Evolutionary conservation across 2,113 vertebrate genomes (phyloP), one percentile per base, ranked within the genome.

Genomic region (Phalacrocorax brasilianus): DNA sequence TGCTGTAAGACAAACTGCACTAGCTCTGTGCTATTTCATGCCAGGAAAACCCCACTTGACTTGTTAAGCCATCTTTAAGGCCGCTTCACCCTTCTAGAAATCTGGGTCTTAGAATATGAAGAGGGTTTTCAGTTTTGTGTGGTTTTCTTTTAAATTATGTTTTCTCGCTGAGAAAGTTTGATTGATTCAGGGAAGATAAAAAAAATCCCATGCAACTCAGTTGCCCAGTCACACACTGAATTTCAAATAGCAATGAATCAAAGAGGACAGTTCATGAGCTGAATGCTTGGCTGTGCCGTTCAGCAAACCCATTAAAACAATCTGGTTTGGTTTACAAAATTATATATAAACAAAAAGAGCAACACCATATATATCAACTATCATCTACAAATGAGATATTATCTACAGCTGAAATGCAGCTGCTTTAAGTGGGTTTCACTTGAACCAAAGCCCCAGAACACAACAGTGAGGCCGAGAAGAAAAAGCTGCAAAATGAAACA

Each of bases 181-280:
- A 86, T 93, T 81, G 86, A 96, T 76, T 93, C 74, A 35, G 47
- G 45, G 71, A 92, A 79, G 42, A 28, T 45, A 9, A 92, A 93
- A 58, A 84, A 84, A 71, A 63, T 38, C 66, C 50, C 38, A 20
- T 14, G 52, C 47, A 87, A 76, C 21, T 85, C 70, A 24, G 89
- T 42, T 89, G 84, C 79, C 80, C 86, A 83, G 94, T 92, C 94
- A 94, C 91, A 85, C 50, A 20, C 55, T 58, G 85, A 87, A 89
- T 91, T 88, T 77, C 74, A 93, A 91, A 50, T 2, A 76, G 74
- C 3, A 5, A 6, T 85, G 74, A 89, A 92, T 95, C 84, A 82
- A 91, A 91, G 53, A 62, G 45, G 77, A 82, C 74, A 62, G 84
- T 79, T 92, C 84, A 79, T 16, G 56, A 94, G 74, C 87, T 66